Evolutionary conservation across 2,888 invertebrate species (phyloP).

Genomic region (Darwinula stevensoni): DNA sequence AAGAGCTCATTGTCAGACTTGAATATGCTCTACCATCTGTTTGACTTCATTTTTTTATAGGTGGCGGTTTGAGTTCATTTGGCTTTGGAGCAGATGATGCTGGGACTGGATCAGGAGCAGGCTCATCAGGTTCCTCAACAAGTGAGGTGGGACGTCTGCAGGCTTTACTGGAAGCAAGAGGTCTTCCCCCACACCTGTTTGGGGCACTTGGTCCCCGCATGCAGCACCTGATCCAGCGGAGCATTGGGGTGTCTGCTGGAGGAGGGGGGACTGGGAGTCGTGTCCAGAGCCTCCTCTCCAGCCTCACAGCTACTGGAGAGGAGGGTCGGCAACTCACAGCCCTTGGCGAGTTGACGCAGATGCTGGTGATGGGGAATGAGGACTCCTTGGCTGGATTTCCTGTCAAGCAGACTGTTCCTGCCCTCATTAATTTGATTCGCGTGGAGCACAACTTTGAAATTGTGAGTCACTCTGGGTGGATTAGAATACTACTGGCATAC

Average conservation of each 20-base stretch:
- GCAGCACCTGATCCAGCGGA: conserved; percentile 80
- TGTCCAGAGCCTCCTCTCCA: background rate
- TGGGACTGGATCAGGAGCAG: too few relatives aligned
- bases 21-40: too few relatives aligned
- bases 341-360: conserved; percentile 92
- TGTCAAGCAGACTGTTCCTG: conserved; percentile 86
- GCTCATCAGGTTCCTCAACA: too few relatives aligned
- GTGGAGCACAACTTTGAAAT: conserved; percentile 99
- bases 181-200: conserved; percentile 82
- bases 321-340: conserved; percentile 88
- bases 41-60: too few relatives aligned
- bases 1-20: too few relatives aligned
- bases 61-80: too few relatives aligned
- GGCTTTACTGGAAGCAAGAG: conserved; percentile 73
- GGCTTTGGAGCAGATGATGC: background rate
- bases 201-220: conserved; percentile 83
- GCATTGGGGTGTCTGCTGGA: conserved; percentile 63
- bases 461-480: too few relatives aligned
- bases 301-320: conserved; percentile 30
- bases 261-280: too few relatives aligned
- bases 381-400: conserved; percentile 95
- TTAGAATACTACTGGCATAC: too few relatives aligned
- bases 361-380: conserved; percentile 96
- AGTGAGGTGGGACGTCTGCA: conserved; percentile 87
- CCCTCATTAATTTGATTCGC: conserved; percentile 60